Percentiles rank a stretch among this genome's conserved stretches.
phyloP scores from a whole-genome alignment of 2,888 invertebrate genomes.

The Phortica okadai region DNA sequence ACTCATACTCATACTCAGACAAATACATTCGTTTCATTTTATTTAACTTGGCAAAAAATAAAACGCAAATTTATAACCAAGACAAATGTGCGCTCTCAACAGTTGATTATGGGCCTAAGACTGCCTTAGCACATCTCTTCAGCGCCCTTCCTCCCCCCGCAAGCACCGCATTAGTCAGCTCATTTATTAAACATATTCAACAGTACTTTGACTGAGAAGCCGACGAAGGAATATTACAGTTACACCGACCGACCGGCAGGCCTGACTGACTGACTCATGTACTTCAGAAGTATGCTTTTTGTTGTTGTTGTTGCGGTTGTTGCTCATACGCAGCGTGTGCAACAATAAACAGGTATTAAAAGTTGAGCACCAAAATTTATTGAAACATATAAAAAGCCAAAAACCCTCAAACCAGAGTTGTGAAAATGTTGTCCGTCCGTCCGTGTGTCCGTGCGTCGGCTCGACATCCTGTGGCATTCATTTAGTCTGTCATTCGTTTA shows the following conservation, averaged over 20 bases:
- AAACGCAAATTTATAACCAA: slow-evolving; percentile 14
- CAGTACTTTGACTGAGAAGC: neutral
- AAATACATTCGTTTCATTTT: neutral
- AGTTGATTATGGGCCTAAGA: slow-evolving; percentile 17
- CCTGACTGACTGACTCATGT: neutral
- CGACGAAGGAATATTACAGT: neutral
- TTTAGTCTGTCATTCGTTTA: neutral
- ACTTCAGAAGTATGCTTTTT: too few relatives aligned
- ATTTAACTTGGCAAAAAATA: neutral
- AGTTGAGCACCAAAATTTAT: slow-evolving; percentile 54
- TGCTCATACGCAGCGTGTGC: slow-evolving; percentile 20
- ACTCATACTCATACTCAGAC: neutral
- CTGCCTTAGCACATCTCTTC: neutral
- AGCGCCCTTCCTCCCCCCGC: neutral
- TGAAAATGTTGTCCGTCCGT: neutral
- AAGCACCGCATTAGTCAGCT: slow-evolving; percentile 23
- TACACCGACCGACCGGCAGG: neutral
- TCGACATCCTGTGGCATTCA: neutral
- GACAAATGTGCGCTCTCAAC: slow-evolving; percentile 20
- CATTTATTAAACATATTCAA: slow-evolving; percentile 46
- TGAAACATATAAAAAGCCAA: slow-evolving; percentile 62
- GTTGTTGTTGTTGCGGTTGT: neutral
- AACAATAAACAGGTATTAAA: slow-evolving; percentile 66
- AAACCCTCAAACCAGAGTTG: slow-evolving; percentile 35
- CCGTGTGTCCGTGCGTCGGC: neutral